These are phyloP conservation scores for Octomys mimax DNA, from an alignment of 2,797 vertebrate species.

Conservation along the genomic window DNA sequence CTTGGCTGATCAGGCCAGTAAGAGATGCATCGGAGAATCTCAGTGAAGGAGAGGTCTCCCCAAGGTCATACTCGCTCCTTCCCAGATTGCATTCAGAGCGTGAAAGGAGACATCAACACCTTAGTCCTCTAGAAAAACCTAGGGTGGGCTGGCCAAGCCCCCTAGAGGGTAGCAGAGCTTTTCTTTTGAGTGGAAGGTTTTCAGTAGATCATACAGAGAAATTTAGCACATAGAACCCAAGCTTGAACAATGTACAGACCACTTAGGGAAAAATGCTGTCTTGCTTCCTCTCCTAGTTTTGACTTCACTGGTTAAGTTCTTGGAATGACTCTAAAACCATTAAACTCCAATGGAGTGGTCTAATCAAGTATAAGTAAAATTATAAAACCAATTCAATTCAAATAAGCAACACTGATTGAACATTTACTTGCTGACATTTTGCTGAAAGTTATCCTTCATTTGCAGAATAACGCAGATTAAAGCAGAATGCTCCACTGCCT, in stretches of 20 bases:
- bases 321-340: not conserved
- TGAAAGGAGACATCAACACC: conserved; percentile 12
- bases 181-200: not conserved
- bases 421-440: not conserved
- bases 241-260: not conserved
- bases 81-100: not conserved
- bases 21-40: not conserved
- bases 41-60: not conserved
- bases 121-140: not conserved
- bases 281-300: not conserved
- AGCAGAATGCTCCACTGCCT: not conserved
- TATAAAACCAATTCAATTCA: not conserved
- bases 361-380: not conserved
- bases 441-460: not conserved
- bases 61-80: not conserved
- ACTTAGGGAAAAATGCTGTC: not conserved
- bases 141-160: not conserved
- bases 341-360: not conserved
- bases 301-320: not conserved
- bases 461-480: not conserved
- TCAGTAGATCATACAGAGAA: not conserved
- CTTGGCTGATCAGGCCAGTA: not conserved
- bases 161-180: no score
- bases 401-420: not conserved
- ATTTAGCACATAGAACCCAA: not conserved